Evolutionary conservation across 2,797 vertebrate genomes (phyloP).

Genomic region (Neostethus bicornis): DNA sequence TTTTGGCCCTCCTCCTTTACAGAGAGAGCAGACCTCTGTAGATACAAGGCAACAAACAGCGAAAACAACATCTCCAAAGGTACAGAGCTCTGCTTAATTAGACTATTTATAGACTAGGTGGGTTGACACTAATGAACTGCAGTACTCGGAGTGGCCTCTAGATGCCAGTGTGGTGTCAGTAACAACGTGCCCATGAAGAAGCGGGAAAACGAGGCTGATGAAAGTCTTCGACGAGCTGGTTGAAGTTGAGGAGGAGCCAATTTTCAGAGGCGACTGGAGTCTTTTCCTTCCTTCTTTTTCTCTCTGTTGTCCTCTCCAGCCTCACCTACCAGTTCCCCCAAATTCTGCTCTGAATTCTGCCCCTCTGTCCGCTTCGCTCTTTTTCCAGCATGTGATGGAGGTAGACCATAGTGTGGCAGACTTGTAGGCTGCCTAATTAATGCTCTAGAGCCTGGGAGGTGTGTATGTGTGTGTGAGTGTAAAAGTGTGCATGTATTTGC

Average conservation of each 20-base stretch:
- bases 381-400: constrained; percentile 61
- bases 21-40: constrained; percentile 38
- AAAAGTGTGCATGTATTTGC: constrained; percentile 30
- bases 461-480: constrained; percentile 42
- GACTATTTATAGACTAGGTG: constrained; percentile 51
- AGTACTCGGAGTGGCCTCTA: constrained; percentile 51
- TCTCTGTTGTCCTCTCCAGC: constrained; percentile 36
- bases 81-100: constrained; percentile 58
- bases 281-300: constrained; percentile 19
- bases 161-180: constrained; percentile 79
- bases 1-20: constrained; percentile 26
- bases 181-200: constrained; percentile 23
- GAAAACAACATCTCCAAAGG: constrained; percentile 58
- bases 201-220: constrained; percentile 29
- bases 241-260: constrained; percentile 53
- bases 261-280: constrained; percentile 52
- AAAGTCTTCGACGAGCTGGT: constrained; percentile 45
- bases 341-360: constrained; percentile 33
- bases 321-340: constrained; percentile 26
- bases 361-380: constrained; percentile 42
- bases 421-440: constrained; percentile 75
- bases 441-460: constrained; percentile 66
- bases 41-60: constrained; percentile 55
- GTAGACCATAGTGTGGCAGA: constrained; percentile 62
- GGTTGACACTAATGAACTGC: constrained; percentile 12